phyloP scores from a whole-genome alignment of 2,797 vertebrate species.

The Fistularia tabacaria region DNA sequence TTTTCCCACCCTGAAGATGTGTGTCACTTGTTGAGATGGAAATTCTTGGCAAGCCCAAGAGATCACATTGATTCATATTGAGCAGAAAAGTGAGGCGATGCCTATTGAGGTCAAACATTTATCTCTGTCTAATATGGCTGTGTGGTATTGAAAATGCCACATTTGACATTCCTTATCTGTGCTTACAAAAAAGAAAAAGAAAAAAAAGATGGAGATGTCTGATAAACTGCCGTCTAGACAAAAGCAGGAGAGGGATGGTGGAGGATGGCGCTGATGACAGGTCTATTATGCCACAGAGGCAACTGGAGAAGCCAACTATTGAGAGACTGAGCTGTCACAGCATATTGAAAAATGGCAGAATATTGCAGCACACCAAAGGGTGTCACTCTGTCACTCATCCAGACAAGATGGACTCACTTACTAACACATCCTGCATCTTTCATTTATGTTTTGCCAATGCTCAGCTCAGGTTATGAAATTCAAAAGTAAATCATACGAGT shows the following conservation, averaged over 20 bases:
- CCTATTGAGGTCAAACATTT: constrained; percentile 40
- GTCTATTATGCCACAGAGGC: constrained; percentile 61
- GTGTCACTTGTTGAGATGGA: constrained; percentile 14
- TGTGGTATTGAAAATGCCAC: constrained; percentile 37
- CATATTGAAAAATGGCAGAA: constrained; percentile 54
- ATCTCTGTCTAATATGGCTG: constrained; percentile 36
- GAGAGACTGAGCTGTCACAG: constrained; percentile 57
- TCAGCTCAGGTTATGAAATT: constrained; percentile 19
- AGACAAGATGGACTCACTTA: constrained; percentile 37
- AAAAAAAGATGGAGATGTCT: constrained; percentile 32
- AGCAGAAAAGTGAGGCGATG: constrained; percentile 11
- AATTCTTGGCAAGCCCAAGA: constrained; percentile 14
- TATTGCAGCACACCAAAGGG: constrained; percentile 50
- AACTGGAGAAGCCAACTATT: constrained; percentile 49
- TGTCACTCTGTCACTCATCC: constrained; percentile 57
- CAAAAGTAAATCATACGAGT: constrained; percentile 4
- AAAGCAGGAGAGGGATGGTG: constrained; percentile 45
- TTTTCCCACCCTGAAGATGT: neutral
- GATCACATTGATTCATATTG: constrained; percentile 18
- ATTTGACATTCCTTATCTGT: constrained; percentile 44
- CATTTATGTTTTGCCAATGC: constrained; percentile 26
- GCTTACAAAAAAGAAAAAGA: neutral
- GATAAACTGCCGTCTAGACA: constrained; percentile 57
- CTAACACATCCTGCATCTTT: constrained; percentile 41
- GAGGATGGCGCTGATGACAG: constrained; percentile 57